These are phyloP conservation scores for Pyralis farinalis DNA, from an alignment of 2,888 invertebrate species.

Conservation along the genomic window DNA sequence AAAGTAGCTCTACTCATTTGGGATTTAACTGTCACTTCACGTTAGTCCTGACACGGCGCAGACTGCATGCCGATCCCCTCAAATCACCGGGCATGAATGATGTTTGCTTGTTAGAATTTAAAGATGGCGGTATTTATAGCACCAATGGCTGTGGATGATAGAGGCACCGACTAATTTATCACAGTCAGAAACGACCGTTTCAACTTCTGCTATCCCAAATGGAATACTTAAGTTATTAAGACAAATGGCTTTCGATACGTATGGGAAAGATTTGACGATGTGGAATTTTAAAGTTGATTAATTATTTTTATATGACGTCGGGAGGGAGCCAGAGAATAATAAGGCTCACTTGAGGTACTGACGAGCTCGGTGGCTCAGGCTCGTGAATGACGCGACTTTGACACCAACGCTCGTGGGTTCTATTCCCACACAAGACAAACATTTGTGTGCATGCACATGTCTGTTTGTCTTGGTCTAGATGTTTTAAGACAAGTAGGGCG, in stretches of 20 bases:
- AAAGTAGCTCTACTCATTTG: slow-evolving; percentile 1
- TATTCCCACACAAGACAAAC: no score
- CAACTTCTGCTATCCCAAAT: slow-evolving; percentile 4
- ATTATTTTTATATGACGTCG: no score
- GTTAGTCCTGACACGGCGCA: slow-evolving; percentile 16
- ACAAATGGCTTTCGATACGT: slow-evolving; percentile 11
- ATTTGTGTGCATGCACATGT: no score
- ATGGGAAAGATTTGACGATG: background rate
- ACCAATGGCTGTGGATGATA: background rate
- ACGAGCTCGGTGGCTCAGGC: no score
- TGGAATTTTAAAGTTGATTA: background rate
- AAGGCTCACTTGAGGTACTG: no score
- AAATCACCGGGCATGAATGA: slow-evolving; percentile 11
- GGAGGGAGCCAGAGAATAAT: no score
- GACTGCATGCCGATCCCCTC: slow-evolving; percentile 17
- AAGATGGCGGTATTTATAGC: slow-evolving; percentile 16
- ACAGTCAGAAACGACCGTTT: slow-evolving; percentile 1
- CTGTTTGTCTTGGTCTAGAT: no score
- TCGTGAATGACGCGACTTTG: no score
- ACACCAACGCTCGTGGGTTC: no score
- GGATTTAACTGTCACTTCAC: slow-evolving; percentile 1
- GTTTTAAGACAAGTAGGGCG: no score
- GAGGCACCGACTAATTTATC: slow-evolving; percentile 8
- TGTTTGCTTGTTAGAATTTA: slow-evolving; percentile 12
- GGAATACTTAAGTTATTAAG: slow-evolving; percentile 18